Evolutionary conservation across 2,888 invertebrate genomes (phyloP).

Genomic region (Lypha dubia): DNA sequence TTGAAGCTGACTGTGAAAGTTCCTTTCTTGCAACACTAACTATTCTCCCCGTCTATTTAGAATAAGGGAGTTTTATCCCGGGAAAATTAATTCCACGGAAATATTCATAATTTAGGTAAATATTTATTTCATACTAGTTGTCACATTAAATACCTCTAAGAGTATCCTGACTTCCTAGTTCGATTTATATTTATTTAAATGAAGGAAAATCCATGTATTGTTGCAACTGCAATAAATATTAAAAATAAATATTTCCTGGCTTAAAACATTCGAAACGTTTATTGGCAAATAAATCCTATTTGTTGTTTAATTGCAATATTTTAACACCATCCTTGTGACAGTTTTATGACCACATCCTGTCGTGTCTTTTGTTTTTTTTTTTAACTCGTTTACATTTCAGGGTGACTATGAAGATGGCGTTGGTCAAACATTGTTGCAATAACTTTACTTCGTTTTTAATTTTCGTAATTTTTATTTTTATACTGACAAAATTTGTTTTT

Average conservation of each 20-base stretch:
- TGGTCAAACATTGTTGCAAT: conserved; percentile 37
- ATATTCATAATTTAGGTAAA: too few species aligned
- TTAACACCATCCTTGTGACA: conserved; percentile 68
- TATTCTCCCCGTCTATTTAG: too few species aligned
- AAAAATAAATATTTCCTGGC: background rate
- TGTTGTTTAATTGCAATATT: conserved; percentile 70
- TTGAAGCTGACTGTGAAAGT: too few species aligned
- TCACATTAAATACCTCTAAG: too few species aligned
- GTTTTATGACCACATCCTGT: conserved; percentile 66
- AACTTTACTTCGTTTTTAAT: conserved; percentile 27
- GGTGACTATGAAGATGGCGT: conserved; percentile 27
- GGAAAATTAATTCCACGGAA: too few species aligned
- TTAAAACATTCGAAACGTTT: conserved; percentile 4
- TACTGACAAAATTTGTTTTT: conserved; percentile 22
- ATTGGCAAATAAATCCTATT: conserved; percentile 67
- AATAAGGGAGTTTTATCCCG: too few species aligned
- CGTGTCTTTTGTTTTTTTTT: background rate
- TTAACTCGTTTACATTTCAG: conserved; percentile 8
- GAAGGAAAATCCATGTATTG: background rate
- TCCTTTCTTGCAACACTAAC: too few species aligned
- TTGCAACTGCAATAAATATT: conserved; percentile 3
- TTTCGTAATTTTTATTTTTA: conserved; percentile 5
- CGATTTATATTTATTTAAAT: background rate
- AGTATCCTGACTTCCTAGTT: too few species aligned
- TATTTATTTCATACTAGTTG: too few species aligned